phyloP scores from a whole-genome alignment of 2,113 vertebrate genomes.

The Nerophis lumbriciformis region DNA sequence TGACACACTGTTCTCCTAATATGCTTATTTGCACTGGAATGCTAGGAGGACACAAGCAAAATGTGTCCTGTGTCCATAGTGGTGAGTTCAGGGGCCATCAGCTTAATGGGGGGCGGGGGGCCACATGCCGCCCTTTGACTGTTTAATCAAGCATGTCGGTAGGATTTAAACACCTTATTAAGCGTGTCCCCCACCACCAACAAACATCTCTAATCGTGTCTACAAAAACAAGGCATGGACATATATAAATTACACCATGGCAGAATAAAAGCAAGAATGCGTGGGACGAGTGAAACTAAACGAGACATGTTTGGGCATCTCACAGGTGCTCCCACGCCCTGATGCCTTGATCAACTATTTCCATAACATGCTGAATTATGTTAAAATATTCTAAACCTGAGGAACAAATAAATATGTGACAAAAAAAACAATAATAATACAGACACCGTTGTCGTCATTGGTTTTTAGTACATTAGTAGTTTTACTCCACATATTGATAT shows the following conservation, averaged over 20 bases:
- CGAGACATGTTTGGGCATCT: conserved; percentile 18
- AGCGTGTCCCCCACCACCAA: conserved; percentile 54
- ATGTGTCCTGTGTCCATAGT: neutral
- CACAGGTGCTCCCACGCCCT: conserved; percentile 29
- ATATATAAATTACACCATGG: conserved; percentile 42
- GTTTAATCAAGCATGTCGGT: conserved; percentile 60
- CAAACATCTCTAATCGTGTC: conserved; percentile 37
- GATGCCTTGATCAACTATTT: neutral
- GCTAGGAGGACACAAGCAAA: neutral
- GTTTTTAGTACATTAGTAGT: too few species aligned
- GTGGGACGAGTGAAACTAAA: conserved; percentile 23
- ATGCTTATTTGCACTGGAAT: neutral
- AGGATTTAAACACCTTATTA: conserved; percentile 48
- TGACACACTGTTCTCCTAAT: too few species aligned
- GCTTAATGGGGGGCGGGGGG: conserved; percentile 38
- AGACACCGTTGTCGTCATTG: too few species aligned
- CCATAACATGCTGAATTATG: neutral
- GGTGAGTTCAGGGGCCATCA: conserved; percentile 30
- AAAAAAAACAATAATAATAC: too few species aligned
- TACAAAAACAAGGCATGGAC: conserved; percentile 53
- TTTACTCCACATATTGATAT: too few species aligned
- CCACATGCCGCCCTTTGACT: conserved; percentile 60
- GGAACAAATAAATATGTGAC: too few species aligned
- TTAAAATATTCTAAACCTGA: too few species aligned
- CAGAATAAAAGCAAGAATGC: conserved; percentile 36